A percentile compares a stretch with the other conserved stretches of the same genome.
Conservation (phyloP, 2,113 vertebrate genomes). For the Macquaria australasica region DNA sequence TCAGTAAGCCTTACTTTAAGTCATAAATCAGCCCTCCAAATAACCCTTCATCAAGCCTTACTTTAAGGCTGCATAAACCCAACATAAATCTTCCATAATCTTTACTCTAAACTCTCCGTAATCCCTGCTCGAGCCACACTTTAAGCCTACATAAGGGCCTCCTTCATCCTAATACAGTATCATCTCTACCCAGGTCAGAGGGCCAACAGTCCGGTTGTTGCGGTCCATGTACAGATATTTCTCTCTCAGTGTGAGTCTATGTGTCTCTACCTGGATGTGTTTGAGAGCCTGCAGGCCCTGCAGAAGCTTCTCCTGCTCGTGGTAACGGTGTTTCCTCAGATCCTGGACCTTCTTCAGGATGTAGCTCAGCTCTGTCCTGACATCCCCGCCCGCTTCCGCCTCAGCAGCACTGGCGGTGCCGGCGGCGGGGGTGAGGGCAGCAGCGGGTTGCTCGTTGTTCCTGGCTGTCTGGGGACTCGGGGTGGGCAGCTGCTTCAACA, state of each 20-base stretch:
- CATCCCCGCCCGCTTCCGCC: rapidly evolving
- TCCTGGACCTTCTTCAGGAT: constrained; percentile 43
- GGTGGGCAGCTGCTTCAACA: constrained; percentile 59
- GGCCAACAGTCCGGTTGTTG: too few relatives aligned
- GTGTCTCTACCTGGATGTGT: constrained; percentile 55
- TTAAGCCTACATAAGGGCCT: neutral
- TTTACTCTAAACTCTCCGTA: neutral
- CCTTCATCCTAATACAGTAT: neutral
- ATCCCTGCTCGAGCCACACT: neutral
- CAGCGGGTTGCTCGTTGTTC: neutral
- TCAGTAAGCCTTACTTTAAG: too few relatives aligned
- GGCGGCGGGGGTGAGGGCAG: rapidly evolving
- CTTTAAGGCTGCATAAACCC: neutral
- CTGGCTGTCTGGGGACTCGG: neutral
- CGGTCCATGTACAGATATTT: neutral
- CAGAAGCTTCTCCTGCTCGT: constrained; percentile 50
- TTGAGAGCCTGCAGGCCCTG: neutral
- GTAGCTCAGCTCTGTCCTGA: constrained; percentile 14
- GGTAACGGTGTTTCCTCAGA: constrained; percentile 5
- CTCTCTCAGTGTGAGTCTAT: neutral
- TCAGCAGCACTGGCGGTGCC: rapidly evolving
- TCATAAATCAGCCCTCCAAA: neutral
- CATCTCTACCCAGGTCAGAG: neutral
- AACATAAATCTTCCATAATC: neutral
- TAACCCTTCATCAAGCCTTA: neutral